Evolutionary conservation across 2,113 vertebrate genomes (phyloP).

Genomic region (Triplophysa siluroides): DNA sequence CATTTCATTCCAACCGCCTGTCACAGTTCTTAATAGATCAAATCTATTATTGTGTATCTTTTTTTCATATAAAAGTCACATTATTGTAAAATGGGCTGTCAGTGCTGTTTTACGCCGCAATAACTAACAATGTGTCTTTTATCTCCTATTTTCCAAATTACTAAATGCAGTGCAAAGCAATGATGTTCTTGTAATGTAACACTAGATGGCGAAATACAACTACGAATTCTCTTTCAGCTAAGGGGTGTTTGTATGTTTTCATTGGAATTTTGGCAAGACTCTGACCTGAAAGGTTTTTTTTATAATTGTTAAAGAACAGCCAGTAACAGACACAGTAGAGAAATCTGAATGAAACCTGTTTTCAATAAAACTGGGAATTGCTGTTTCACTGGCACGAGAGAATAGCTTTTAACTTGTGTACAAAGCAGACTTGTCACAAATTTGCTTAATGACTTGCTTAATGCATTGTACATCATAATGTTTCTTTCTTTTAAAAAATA

Average conservation of each 20-base stretch:
- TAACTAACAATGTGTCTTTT: not conserved
- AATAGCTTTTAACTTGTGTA: no score
- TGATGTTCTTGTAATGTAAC: not conserved
- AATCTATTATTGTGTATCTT: no score
- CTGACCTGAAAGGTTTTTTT: not conserved
- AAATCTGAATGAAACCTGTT: conserved; percentile 34
- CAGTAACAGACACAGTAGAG: not conserved
- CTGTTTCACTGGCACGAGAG: conserved; percentile 13
- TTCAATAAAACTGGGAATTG: conserved; percentile 52
- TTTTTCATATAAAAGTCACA: no score
- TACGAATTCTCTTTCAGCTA: not conserved
- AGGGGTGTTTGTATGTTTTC: not conserved
- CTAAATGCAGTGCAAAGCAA: not conserved
- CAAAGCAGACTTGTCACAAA: no score
- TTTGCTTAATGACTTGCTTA: no score
- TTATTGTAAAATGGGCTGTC: no score
- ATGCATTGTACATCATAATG: no score
- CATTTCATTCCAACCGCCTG: no score
- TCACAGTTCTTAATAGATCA: no score
- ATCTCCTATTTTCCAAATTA: not conserved
- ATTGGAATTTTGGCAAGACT: not conserved
- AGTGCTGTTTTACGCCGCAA: no score
- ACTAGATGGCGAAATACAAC: conserved; percentile 18
- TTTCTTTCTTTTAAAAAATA: no score
- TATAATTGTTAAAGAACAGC: not conserved